Percentiles rank a stretch among this genome's conserved stretches.
These are phyloP conservation scores for Hormaphis cornu DNA, from an alignment of 1,140 invertebrate genomes.

Conservation along the genomic window DNA sequence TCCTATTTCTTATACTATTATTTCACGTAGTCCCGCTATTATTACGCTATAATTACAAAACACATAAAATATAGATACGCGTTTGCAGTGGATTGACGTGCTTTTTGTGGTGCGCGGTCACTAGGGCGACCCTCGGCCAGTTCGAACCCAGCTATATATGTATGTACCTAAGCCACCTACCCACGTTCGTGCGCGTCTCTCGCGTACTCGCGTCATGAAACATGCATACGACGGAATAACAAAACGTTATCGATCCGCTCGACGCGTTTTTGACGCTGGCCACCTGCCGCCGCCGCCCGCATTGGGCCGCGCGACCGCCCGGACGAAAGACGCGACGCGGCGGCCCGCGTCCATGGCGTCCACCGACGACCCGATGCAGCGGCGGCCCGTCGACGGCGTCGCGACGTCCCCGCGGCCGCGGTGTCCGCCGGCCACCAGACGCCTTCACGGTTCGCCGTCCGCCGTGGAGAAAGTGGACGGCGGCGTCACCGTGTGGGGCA, in stretches of 20 bases:
- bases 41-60: too few relatives aligned
- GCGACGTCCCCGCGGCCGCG: too few relatives aligned
- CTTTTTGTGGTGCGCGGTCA: too few relatives aligned
- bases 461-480: slow-evolving; percentile 62
- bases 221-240: neutral
- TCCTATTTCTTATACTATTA: too few relatives aligned
- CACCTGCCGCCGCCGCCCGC: neutral
- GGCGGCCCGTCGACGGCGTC: neutral
- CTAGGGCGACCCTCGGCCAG: too few relatives aligned
- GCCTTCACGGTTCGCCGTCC: neutral
- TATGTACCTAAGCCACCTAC: too few relatives aligned
- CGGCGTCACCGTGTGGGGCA: slow-evolving; percentile 60
- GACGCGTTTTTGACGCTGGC: neutral
- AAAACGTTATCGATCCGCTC: neutral
- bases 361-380: neutral
- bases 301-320: too few relatives aligned
- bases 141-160: too few relatives aligned
- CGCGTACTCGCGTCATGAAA: neutral
- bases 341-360: neutral
- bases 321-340: neutral
- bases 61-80: too few relatives aligned
- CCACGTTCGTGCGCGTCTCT: too few relatives aligned
- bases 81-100: too few relatives aligned
- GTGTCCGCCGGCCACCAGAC: slow-evolving; percentile 14
- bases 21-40: too few relatives aligned